Conservation (phyloP, 1,140 invertebrate species). For the Pogonognathellus flavescens region DNA sequence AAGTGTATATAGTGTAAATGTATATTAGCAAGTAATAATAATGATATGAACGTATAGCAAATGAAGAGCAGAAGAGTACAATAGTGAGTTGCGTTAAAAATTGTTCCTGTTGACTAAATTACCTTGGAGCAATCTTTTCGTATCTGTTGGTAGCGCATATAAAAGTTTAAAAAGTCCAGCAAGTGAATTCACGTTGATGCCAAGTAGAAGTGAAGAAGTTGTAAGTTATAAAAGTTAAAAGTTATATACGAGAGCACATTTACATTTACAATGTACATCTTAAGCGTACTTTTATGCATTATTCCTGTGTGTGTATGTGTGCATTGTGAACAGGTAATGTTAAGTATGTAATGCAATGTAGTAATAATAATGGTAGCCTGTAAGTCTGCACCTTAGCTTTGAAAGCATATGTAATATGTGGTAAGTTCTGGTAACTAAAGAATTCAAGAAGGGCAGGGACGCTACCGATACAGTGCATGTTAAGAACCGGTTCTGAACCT, state of each 20-base stretch:
- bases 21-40: background rate
- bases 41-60: background rate
- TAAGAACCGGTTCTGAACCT: constrained; percentile 66
- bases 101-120: constrained; percentile 49
- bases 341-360: background rate
- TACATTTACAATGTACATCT: background rate
- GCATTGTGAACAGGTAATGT: background rate
- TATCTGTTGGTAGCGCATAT: background rate
- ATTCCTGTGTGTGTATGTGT: background rate
- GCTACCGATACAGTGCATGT: constrained; percentile 66
- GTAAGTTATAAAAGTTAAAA: constrained; percentile 6
- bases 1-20: too few species aligned
- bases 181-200: too few species aligned
- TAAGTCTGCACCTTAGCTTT: constrained; percentile 20
- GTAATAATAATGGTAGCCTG: constrained; percentile 5
- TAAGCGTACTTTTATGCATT: background rate
- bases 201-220: background rate
- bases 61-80: constrained; percentile 27
- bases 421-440: constrained; percentile 38
- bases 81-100: constrained; percentile 30
- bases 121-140: constrained; percentile 46
- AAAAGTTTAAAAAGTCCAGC: too few species aligned
- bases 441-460: constrained; percentile 59
- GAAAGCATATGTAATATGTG: constrained; percentile 33
- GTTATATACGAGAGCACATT: background rate